phyloP scores from a whole-genome alignment of 2,113 vertebrate species.

The Grammomys surdaster region DNA sequence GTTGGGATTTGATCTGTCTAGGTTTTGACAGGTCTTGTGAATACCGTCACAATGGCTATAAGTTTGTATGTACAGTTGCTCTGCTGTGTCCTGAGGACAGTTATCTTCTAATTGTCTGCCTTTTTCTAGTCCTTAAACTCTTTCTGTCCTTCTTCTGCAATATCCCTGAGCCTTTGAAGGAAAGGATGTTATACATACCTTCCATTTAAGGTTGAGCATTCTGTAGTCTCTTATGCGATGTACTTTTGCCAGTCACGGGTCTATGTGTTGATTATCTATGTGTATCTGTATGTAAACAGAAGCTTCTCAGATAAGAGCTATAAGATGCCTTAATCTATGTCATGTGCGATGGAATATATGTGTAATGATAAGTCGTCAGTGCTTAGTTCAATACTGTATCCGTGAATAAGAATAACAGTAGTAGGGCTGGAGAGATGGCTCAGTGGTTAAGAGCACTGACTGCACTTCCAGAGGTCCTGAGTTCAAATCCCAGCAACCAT shows the following conservation, averaged over 20 bases:
- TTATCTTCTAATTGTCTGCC: background rate
- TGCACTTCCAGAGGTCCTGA: too few species aligned
- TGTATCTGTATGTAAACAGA: background rate
- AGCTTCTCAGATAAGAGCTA: background rate
- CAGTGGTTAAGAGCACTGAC: too few species aligned
- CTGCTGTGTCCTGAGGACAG: background rate
- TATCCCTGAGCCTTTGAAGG: background rate
- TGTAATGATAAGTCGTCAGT: background rate
- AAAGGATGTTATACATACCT: background rate
- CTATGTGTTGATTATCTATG: background rate
- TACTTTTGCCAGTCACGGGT: background rate
- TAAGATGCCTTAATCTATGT: background rate
- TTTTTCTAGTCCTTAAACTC: background rate
- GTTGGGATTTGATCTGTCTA: background rate
- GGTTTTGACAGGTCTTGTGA: background rate
- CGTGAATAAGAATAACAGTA: background rate
- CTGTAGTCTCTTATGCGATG: background rate
- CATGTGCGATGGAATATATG: too few species aligned
- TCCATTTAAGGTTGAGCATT: background rate
- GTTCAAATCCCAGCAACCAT: too few species aligned
- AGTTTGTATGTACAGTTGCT: background rate
- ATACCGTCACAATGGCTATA: background rate
- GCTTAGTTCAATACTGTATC: background rate
- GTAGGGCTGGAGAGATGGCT: too few species aligned
- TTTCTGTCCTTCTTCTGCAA: background rate